Conservation (phyloP, 2,888 invertebrate genomes). For the Cetonia aurata region DNA sequence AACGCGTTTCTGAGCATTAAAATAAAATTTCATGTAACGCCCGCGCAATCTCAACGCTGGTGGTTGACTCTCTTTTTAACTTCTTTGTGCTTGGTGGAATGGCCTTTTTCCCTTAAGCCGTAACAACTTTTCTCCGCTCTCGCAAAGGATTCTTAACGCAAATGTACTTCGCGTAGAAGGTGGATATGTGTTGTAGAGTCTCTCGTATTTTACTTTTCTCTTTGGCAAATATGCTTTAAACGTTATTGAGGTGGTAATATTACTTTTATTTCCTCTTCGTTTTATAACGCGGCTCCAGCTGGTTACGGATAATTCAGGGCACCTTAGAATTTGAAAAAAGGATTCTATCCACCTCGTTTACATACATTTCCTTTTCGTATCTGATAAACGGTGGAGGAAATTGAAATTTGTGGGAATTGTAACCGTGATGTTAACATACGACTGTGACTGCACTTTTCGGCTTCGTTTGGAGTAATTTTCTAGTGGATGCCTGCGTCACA, state of each 20-base stretch:
- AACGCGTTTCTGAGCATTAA: not conserved
- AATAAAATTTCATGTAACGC: conserved; percentile 23
- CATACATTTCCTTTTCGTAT: too few species aligned
- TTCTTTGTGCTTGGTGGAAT: conserved; percentile 17
- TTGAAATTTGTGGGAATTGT: too few species aligned
- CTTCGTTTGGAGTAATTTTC: too few species aligned
- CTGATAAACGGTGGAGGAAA: too few species aligned
- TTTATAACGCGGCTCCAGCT: too few species aligned
- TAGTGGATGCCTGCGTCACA: too few species aligned
- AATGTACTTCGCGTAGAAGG: not conserved
- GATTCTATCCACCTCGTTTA: too few species aligned
- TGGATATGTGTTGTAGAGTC: not conserved
- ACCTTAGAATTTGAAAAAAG: too few species aligned
- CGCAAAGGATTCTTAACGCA: conserved; percentile 5
- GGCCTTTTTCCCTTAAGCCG: conserved; percentile 7
- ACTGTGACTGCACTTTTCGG: too few species aligned
- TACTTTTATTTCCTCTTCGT: too few species aligned
- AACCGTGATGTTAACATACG: too few species aligned
- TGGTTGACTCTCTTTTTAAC: conserved; percentile 8
- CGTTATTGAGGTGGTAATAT: not conserved
- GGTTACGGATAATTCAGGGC: too few species aligned
- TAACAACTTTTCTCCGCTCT: conserved; percentile 20
- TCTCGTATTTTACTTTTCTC: not conserved
- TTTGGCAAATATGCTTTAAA: not conserved
- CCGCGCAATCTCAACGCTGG: conserved; percentile 7